phyloP scores from a whole-genome alignment of 2,888 invertebrate species.

The Microchrysa polita region DNA sequence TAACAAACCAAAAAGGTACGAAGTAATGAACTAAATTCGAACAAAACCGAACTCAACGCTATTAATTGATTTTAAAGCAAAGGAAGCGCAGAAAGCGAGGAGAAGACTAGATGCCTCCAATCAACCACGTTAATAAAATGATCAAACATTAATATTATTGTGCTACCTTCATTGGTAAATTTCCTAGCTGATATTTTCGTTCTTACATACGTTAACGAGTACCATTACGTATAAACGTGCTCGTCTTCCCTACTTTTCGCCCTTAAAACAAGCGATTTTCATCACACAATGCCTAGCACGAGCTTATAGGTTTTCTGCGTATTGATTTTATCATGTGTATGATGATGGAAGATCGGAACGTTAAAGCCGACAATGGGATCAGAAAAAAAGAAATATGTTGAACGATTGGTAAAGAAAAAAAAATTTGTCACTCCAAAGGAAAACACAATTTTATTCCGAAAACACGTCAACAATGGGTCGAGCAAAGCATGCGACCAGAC shows the following conservation, averaged over 20 bases:
- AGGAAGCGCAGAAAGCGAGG: conserved; percentile 1
- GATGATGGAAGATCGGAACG: neutral
- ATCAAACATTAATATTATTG: conserved; percentile 28
- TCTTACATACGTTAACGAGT: neutral
- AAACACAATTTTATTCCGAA: conserved; percentile 31
- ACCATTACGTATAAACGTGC: neutral
- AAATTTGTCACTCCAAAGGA: conserved; percentile 28
- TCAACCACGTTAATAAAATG: conserved; percentile 20
- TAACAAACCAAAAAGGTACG: neutral
- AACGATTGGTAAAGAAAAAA: neutral
- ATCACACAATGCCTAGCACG: conserved; percentile 26
- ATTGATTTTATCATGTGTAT: neutral
- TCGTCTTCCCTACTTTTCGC: neutral
- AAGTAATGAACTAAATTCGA: neutral
- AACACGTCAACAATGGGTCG: conserved; percentile 3
- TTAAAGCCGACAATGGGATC: conserved; percentile 20
- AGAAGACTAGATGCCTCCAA: conserved; percentile 27
- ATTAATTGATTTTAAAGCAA: neutral
- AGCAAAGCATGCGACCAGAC: neutral
- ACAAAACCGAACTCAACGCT: neutral
- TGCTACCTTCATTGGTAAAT: conserved; percentile 21
- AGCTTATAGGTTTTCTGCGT: neutral
- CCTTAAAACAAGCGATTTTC: neutral
- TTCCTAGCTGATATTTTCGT: conserved; percentile 12
- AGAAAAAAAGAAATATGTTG: conserved; percentile 9